Evolutionary conservation across 2,888 invertebrate species (phyloP).

Genomic region (Oscheius sp.): DNA sequence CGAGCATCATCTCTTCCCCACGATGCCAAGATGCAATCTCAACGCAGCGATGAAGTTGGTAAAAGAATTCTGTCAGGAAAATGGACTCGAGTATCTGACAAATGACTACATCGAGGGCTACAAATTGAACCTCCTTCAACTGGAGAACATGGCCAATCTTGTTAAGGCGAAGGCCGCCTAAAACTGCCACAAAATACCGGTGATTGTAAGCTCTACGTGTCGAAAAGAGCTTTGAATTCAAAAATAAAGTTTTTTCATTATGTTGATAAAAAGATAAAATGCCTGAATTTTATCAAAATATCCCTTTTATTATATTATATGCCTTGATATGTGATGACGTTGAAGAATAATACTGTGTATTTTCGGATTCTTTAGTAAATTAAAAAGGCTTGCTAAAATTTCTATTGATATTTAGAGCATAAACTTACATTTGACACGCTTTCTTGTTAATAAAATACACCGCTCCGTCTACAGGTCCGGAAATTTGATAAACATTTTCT

Average conservation of each 20-base stretch:
- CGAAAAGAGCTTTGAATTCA: conserved; percentile 13
- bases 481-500: background rate
- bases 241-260: no score
- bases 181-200: background rate
- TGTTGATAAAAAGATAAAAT: no score
- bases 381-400: no score
- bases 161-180: conserved; percentile 41
- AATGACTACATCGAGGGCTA: conserved; percentile 67
- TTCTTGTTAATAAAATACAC: background rate
- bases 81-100: conserved; percentile 59
- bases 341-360: no score
- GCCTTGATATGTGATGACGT: no score
- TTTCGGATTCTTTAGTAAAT: no score
- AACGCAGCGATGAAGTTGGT: conserved; percentile 55
- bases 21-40: conserved; percentile 68
- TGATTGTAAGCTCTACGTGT: background rate
- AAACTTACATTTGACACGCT: conserved; percentile 1
- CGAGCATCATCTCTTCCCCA: conserved; percentile 69
- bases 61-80: conserved; percentile 60
- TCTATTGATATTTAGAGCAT: no score
- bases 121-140: conserved; percentile 53
- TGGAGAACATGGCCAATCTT: conserved; percentile 64
- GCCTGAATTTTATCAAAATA: no score
- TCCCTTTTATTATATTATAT: no score
- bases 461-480: background rate